Conservation (phyloP, 2,888 invertebrate genomes). For the Brachyptera risi region DNA sequence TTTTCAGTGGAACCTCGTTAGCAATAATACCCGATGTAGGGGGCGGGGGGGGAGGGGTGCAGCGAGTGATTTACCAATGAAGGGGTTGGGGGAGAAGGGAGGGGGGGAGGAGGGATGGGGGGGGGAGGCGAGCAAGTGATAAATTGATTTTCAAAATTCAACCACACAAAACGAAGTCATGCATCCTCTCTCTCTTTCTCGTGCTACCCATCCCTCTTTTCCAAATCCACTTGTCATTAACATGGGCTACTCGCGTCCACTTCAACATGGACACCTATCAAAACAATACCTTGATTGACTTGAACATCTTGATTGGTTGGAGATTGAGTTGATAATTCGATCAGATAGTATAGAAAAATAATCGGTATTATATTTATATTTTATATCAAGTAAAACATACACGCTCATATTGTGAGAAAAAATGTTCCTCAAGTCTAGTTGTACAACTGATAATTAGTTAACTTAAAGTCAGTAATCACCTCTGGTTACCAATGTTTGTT, state of each 20-base stretch:
- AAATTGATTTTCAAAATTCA: slow-evolving; percentile 34
- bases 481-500: too few relatives aligned
- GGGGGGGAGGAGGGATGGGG: background rate
- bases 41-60: background rate
- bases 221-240: slow-evolving; percentile 30
- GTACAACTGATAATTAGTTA: too few relatives aligned
- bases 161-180: slow-evolving; percentile 32
- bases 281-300: background rate
- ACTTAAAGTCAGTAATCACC: too few relatives aligned
- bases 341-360: too few relatives aligned
- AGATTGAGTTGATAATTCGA: too few relatives aligned
- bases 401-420: too few relatives aligned
- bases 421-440: too few relatives aligned
- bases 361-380: too few relatives aligned
- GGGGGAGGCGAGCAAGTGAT: slow-evolving; percentile 23
- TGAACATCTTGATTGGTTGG: too few relatives aligned
- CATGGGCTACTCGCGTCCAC: slow-evolving; percentile 18
- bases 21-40: slow-evolving; percentile 17
- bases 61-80: slow-evolving; percentile 12
- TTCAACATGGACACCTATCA: slow-evolving; percentile 7
- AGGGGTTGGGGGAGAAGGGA: background rate
- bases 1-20: slow-evolving; percentile 17
- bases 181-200: slow-evolving; percentile 3
- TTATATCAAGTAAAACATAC: too few relatives aligned
- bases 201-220: slow-evolving; percentile 4